Evolutionary conservation across 2,797 vertebrate genomes (phyloP), one percentile per base, ranked within the genome.

Genomic region (Diglossa cyanea): DNA sequence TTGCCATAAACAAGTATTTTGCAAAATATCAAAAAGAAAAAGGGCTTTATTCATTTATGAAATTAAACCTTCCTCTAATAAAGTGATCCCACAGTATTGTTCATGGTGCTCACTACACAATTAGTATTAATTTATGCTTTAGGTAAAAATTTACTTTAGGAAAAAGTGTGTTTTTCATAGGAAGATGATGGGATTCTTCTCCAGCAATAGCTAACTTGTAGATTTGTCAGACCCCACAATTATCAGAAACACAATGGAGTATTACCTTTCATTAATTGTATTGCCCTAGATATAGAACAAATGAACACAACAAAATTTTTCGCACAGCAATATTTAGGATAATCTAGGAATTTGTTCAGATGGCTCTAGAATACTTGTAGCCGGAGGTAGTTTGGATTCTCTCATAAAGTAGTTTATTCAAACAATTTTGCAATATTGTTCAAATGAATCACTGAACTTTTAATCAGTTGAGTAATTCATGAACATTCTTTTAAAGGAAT

Each of bases 1-100:
- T 96, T 77, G 35, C 31, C 61, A 94, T 80, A 96, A 91, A 93
- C 84, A 91, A 67, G n/a, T 72, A 54, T 91, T 94, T 96, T 75
- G 28, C 20, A 89, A 88, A 89, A 77, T 86, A 89, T 23, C 44
- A 66, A 79, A 61, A 78, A n/a, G 18, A 33, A 73, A 92, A 86
- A 67, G 51, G 31, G 10, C 21, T 80, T 80, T 67, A 44, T 91
- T 88, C 4, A 0, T 53, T 89, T 89, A 45, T 44, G 31, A 81
- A 77, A 47, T 75, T 6, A 73, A 86, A 40, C 53, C 31, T 78
- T 84, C 14, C 47, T 95, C 40, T 75, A 57, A 26, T 60, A 68
- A 67, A 71, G 10, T 40, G 28, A 86, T 83, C n/a, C 45, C 33
- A 67, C 28, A n/a, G 9, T 39, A 13, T 24, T 74, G 28, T 31